Base-by-base conservation (phyloP, 2,888 invertebrate genomes). In the Mesorhabditis belari region DNA sequence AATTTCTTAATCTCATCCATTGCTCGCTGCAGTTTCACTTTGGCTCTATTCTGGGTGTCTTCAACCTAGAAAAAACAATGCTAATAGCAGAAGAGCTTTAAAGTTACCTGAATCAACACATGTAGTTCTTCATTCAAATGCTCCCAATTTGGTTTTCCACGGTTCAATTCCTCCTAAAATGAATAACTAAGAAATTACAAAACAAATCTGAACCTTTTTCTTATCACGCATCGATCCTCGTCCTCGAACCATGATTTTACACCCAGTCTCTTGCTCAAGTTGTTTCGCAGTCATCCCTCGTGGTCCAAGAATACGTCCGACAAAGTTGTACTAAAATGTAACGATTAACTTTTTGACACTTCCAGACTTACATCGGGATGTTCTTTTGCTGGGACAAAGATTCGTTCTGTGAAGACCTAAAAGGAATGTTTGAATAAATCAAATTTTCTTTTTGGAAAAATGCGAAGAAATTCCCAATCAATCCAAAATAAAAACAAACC, bases 201-300 rank as follows among this genome's bases (percentile, higher is more conserved):
- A 6, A 57, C 4, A 28, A 44, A 21, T 5, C n/a, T 28, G 4
- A 17, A 61, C 71, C 65, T 79, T 79, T 62, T 79, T 79, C 68
- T 79, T 74, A 65, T 78, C 78, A 24, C 77, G 61, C 75, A 78
- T 72, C 49, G 77, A 77, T 35, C 78, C 78, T 12, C 69, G 56
- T 17, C 78, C 78, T 50, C 98, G 88, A 81, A 98, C 95, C 98
- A 98, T 98, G 82, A 98, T 96, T 88, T 98, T 99, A 86, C 98
- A 99, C 78, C 96, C 96, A 80, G 98, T 98, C 87, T 96, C 96
- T 86, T 95, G 93, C 85, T 98, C 98, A 83, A 98, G 86, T 86
- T 98, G 96, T 86, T 98, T 98, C 59, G 98, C 96, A 74, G 98
- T 99, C 96, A 98, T 98, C 77, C 98, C 98, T 80, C 98, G 88